A percentile compares a stretch with the other conserved stretches of the same genome.
These are phyloP conservation scores for Zapornia atra DNA, from an alignment of 2,113 vertebrate species.

Conservation along the genomic window DNA sequence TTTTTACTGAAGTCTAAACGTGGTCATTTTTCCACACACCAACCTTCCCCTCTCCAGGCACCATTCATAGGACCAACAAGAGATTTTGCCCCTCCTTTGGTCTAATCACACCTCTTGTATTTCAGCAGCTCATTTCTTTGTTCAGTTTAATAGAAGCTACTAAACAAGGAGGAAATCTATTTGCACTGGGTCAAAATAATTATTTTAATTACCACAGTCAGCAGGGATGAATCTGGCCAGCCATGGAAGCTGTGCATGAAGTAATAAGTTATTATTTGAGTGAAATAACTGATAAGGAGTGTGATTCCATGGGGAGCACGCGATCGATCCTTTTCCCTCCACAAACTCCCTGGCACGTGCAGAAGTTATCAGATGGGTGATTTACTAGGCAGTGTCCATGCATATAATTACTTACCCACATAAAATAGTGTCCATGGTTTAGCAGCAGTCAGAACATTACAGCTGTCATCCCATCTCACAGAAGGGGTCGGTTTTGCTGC, in stretches of 20 bases:
- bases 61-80: neutral
- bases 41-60: neutral
- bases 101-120: neutral
- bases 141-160: neutral
- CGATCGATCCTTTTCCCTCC: neutral
- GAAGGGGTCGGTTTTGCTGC: neutral
- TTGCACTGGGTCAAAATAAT: neutral
- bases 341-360: neutral
- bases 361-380: neutral
- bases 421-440: neutral
- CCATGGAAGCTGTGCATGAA: neutral
- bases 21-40: neutral
- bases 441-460: constrained; percentile 1
- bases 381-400: neutral
- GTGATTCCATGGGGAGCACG: neutral
- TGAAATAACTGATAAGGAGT: neutral
- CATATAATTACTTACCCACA: neutral
- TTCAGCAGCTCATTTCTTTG: neutral
- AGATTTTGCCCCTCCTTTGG: neutral
- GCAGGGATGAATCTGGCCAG: neutral
- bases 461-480: neutral
- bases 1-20: neutral
- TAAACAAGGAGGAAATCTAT: neutral
- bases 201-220: neutral
- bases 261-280: no score